phyloP scores from a whole-genome alignment of 2,888 invertebrate genomes.

The Parnassius glacialis region DNA sequence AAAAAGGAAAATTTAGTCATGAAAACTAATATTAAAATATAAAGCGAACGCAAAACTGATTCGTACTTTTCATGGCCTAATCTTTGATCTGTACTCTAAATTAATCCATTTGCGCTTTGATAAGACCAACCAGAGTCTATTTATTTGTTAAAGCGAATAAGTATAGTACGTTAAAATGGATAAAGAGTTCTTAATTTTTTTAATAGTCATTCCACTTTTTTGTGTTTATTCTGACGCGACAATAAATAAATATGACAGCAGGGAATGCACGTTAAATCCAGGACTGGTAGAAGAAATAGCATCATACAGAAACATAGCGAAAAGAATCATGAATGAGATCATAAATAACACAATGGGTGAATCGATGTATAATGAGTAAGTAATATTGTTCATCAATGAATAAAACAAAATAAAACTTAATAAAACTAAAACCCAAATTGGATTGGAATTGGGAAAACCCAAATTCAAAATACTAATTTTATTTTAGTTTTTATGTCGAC shows the following conservation, averaged over 20 bases:
- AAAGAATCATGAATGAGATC: constrained; percentile 28
- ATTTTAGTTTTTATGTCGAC: too few relatives aligned
- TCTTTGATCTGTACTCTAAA: constrained; percentile 21
- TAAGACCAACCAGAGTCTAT: constrained; percentile 17
- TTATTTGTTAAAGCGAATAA: constrained; percentile 5
- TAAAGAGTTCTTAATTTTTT: constrained; percentile 2
- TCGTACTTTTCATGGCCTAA: not conserved
- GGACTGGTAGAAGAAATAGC: constrained; percentile 27
- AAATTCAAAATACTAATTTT: too few relatives aligned
- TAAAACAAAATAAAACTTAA: not conserved
- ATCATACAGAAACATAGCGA: constrained; percentile 26
- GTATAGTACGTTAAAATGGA: constrained; percentile 18
- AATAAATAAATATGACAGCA: constrained; percentile 22
- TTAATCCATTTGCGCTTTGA: constrained; percentile 1
- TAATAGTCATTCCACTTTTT: constrained; percentile 6
- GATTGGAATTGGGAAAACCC: too few relatives aligned
- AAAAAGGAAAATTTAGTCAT: too few relatives aligned
- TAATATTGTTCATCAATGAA: constrained; percentile 3
- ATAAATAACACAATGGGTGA: constrained; percentile 25
- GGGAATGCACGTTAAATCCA: constrained; percentile 23
- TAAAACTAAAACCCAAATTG: too few relatives aligned
- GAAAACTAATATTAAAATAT: too few relatives aligned
- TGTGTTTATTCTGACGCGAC: constrained; percentile 6
- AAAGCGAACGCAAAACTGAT: too few relatives aligned
- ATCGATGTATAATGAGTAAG: constrained; percentile 28